Evolutionary conservation across 2,888 invertebrate species (phyloP), one percentile per base, ranked within the genome.

Genomic region (Nasonovia ribisnigri): DNA sequence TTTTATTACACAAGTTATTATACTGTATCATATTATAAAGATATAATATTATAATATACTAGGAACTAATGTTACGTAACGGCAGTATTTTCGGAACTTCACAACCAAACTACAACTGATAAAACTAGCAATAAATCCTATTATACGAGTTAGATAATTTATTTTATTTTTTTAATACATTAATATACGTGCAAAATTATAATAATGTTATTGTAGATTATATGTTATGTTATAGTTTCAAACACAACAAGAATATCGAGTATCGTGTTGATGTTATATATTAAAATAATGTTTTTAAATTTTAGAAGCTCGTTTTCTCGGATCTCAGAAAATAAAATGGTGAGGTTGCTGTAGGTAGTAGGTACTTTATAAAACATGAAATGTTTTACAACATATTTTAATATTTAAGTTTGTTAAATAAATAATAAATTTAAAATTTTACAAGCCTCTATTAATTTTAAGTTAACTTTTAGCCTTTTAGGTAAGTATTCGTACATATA

Each of bases 51-150:
- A n/a, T 5, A n/a, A 26, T 84, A 5, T 84, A 42, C 84, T 84
- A 43, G 26, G 84, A 84, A 84, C 36, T 84, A 43, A 84, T 84
- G 36, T 84, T 84, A 84, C 42, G 43, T 84, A 84, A 84, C 42
- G 3, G 1, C n/a, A 67, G 84, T 84, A 84, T 84, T 84, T 84
- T 84, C 26, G 26, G 84, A 84, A 84, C 26, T 84, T 84, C 43
- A 84, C 26, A 20, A 67, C n/a, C n/a, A 67, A 1, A 36, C 16
- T 67, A 5, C 67, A 67, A 36, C 6, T 67, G 67, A 67, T 67
- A 84, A 84, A 43, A 26, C 4, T 43, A 84, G 20, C 43, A 84
- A 26, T 84, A 3, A 84, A 84, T 42, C 26, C 26, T 26, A 43
- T 84, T 84, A n/a, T n/a, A 84, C 43, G 24, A 43, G 43, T 84